phyloP scores from a whole-genome alignment of 2,888 invertebrate species.

The Pediacus dermestoides region DNA sequence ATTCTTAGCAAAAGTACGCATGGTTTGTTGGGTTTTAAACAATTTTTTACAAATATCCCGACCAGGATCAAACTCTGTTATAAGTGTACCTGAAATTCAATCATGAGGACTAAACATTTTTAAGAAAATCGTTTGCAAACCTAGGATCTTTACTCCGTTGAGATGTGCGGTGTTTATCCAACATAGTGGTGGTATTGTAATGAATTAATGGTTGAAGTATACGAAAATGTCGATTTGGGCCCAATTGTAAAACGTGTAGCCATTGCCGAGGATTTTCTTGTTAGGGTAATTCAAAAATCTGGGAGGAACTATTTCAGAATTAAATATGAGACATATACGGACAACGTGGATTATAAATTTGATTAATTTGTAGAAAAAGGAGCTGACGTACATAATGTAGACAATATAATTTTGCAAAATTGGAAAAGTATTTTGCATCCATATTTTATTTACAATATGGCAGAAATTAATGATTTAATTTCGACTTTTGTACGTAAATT shows the following conservation, averaged over 20 bases:
- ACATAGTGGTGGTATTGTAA: conserved; percentile 89
- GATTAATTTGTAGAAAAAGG: no score
- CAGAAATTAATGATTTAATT: no score
- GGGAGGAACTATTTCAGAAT: conserved; percentile 25
- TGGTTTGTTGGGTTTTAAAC: conserved; percentile 56
- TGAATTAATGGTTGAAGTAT: conserved; percentile 93
- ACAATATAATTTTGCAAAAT: no score
- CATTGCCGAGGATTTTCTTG: conserved; percentile 64
- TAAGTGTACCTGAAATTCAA: conserved; percentile 72
- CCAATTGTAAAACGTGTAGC: conserved; percentile 92
- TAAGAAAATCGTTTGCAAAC: conserved; percentile 50
- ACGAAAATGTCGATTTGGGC: conserved; percentile 87
- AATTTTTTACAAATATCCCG: conserved; percentile 63
- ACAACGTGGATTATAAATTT: no score
- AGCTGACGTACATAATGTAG: no score
- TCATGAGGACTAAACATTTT: no score
- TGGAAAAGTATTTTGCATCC: no score
- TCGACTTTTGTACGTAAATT: no score
- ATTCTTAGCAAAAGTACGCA: conserved; percentile 62
- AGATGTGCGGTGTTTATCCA: conserved; percentile 92
- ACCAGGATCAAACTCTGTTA: conserved; percentile 78
- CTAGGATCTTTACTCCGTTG: conserved; percentile 82
- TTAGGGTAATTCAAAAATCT: conserved; percentile 61
- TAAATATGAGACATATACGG: no score
- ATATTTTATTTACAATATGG: no score